Conservation (phyloP, 2,888 invertebrate species). For the Sarcophaga subvicina region DNA sequence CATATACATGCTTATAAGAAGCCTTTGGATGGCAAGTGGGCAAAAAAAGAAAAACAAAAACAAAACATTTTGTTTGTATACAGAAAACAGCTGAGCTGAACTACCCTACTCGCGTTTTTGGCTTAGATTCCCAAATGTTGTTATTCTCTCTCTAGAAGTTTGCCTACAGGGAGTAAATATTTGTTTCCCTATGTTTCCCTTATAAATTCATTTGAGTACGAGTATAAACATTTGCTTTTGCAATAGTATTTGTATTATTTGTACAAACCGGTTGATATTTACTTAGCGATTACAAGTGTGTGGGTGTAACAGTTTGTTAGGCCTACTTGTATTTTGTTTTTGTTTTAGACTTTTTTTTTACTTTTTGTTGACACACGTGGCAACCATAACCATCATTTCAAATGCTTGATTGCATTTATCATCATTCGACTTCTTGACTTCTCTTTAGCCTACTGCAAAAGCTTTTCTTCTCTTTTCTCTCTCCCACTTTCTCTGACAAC, state of each 20-base stretch:
- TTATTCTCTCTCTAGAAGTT: too few relatives aligned
- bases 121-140: neutral
- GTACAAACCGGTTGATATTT: neutral
- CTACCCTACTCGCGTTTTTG: neutral
- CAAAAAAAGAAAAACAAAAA: neutral
- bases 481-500: neutral
- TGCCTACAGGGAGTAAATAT: neutral
- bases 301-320: conserved; percentile 7
- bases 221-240: neutral
- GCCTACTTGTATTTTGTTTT: conserved; percentile 17
- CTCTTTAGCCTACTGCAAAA: neutral
- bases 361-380: conserved; percentile 41
- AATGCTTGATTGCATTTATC: conserved; percentile 43
- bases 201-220: too few relatives aligned
- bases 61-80: conserved; percentile 42
- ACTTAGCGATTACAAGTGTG: neutral
- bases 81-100: conserved; percentile 58
- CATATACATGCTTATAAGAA: neutral
- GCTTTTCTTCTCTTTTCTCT: neutral
- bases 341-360: neutral
- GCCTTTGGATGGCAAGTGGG: too few relatives aligned
- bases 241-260: neutral
- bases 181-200: neutral
- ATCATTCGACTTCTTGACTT: conserved; percentile 11
- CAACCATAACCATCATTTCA: conserved; percentile 43